Base-by-base conservation (phyloP, 2,113 vertebrate genomes). In the Caranx ignobilis region DNA sequence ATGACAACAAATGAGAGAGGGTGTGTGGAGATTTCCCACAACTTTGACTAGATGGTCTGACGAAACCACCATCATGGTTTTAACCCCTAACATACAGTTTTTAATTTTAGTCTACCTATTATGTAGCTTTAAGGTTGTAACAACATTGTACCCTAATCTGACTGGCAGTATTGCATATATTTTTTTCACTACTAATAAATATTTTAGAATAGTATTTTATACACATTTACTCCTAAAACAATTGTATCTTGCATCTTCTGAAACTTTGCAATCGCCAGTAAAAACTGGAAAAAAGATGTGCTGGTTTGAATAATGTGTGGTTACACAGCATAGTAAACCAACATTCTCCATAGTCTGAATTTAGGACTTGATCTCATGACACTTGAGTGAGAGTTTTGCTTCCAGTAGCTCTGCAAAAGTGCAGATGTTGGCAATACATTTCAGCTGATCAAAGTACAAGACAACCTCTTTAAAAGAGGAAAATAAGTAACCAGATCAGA, bases 381-480 rank as follows among this genome's bases (percentile, higher is more conserved):
- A 60, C 11, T 2, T 1, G 18, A 41, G 43, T 19, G 8, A n/a
- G 15, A 18, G 63, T 39, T 50, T 56, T 18, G 11, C 35, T 37
- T 74, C 12, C 37, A 64, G 26, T 32, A 26, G 56, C n/a, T 26
- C 34, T 59, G 50, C 45, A 78, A 66, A 88, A 75, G 57, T 84
- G 69, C 79, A 86, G 41, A 65, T 65, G 75, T 82, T 59, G 83
- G 84, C 82, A 85, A 56, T 16, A 31, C 50, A 37, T 15, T 11
- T 31, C 48, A 84, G 35, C 75, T 19, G 91, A 76, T 79, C 90
- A 93, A 94, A 93, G 90, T 92, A 32, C 90, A 89, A 12, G 5
- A 21, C 37, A 56, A 48, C 63, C 71, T 75, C 54, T 79, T 84
- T 68, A 61, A 88, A 88, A 82, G 70, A 21, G 48, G 69, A 69